Conservation (phyloP, 2,797 vertebrate genomes). For the Anguilla anguilla region DNA sequence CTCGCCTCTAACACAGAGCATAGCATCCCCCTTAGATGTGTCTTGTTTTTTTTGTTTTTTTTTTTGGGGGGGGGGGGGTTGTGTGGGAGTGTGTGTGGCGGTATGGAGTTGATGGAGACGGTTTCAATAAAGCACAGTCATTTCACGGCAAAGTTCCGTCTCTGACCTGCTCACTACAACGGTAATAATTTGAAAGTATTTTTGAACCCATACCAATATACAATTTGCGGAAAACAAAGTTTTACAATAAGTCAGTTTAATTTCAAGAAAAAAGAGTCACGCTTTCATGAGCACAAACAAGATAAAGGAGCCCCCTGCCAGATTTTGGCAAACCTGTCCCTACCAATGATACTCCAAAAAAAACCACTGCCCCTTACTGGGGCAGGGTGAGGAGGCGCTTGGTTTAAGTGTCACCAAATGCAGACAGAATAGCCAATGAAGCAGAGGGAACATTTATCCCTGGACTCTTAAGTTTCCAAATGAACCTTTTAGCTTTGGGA, state of each 20-base stretch:
- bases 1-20: background rate
- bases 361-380: background rate
- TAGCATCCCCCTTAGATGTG: background rate
- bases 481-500: constrained; percentile 39
- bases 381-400: background rate
- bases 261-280: background rate
- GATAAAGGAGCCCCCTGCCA: background rate
- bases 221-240: background rate
- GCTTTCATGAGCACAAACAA: background rate
- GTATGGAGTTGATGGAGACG: background rate
- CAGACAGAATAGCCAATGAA: background rate
- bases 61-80: background rate
- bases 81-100: background rate
- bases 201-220: background rate
- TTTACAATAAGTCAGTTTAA: background rate
- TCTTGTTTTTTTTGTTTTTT: background rate
- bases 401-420: background rate
- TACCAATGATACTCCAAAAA: background rate
- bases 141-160: background rate
- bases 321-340: background rate
- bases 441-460: constrained; percentile 48
- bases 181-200: background rate
- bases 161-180: background rate
- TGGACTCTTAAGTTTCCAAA: constrained; percentile 47
- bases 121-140: background rate